Evolutionary conservation across 2,113 vertebrate species (phyloP).

Genomic region (Engystomops pustulosus): DNA sequence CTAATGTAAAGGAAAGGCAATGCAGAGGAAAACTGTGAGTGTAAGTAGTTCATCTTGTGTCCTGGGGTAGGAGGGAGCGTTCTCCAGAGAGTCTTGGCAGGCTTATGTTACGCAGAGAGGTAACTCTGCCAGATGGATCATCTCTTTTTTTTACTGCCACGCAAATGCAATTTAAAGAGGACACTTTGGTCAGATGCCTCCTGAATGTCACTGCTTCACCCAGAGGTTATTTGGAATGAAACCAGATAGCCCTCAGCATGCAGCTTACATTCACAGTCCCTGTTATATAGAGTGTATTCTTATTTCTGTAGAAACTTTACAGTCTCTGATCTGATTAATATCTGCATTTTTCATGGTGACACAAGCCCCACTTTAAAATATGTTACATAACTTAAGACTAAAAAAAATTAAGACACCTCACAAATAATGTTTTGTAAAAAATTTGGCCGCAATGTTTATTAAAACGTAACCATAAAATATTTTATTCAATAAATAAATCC

Average conservation of each 20-base stretch:
- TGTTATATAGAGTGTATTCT: too few relatives aligned
- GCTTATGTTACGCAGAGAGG: slow-evolving; percentile 33
- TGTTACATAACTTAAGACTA: too few relatives aligned
- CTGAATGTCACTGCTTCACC: slow-evolving; percentile 25
- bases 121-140: slow-evolving; percentile 33
- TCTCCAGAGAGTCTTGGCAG: slow-evolving; percentile 41
- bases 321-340: not conserved
- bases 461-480: too few relatives aligned
- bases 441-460: too few relatives aligned
- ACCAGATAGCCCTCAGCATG: not conserved
- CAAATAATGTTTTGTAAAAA: too few relatives aligned
- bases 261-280: not conserved
- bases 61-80: not conserved
- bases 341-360: too few relatives aligned
- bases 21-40: not conserved
- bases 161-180: slow-evolving; percentile 17
- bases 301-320: too few relatives aligned
- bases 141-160: slow-evolving; percentile 2
- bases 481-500: too few relatives aligned
- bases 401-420: too few relatives aligned
- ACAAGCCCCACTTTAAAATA: too few relatives aligned
- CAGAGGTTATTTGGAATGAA: slow-evolving; percentile 5
- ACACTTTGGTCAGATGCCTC: not conserved
- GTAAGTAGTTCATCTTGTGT: not conserved
- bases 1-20: not conserved